Conservation (phyloP, 2,113 vertebrate genomes). For the Pyxicephalus adspersus region DNA sequence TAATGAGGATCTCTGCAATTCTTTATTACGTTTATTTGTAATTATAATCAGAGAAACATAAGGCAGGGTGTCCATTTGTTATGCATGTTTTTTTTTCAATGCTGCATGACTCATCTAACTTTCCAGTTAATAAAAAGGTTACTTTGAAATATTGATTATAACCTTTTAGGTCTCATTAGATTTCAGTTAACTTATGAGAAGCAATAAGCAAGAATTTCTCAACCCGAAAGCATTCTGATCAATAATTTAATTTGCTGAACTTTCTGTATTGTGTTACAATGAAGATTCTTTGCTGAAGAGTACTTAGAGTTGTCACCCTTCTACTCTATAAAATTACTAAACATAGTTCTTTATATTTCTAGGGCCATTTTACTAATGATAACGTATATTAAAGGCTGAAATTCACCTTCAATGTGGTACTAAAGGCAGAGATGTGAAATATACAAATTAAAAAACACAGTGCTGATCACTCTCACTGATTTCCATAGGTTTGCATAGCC, state of each 20-base stretch:
- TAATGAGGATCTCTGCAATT: not conserved
- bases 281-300: not conserved
- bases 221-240: not conserved
- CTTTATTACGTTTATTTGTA: conserved; percentile 6
- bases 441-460: too few relatives aligned
- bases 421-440: too few relatives aligned
- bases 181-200: conserved; percentile 14
- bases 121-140: conserved; percentile 13
- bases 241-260: conserved; percentile 45
- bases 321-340: not conserved
- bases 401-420: too few relatives aligned
- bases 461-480: too few relatives aligned
- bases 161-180: conserved; percentile 27
- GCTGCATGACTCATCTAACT: not conserved
- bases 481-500: too few relatives aligned
- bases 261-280: conserved; percentile 16
- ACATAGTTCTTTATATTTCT: too few relatives aligned
- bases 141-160: conserved; percentile 34
- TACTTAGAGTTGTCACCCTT: not conserved
- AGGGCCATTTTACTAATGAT: too few relatives aligned
- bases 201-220: conserved; percentile 23
- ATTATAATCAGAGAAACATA: not conserved
- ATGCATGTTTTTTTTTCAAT: not conserved
- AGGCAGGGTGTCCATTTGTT: not conserved
- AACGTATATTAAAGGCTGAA: too few relatives aligned